Evolutionary conservation across 2,888 invertebrate genomes (phyloP).

Genomic region (Dolichomitus sp.): DNA sequence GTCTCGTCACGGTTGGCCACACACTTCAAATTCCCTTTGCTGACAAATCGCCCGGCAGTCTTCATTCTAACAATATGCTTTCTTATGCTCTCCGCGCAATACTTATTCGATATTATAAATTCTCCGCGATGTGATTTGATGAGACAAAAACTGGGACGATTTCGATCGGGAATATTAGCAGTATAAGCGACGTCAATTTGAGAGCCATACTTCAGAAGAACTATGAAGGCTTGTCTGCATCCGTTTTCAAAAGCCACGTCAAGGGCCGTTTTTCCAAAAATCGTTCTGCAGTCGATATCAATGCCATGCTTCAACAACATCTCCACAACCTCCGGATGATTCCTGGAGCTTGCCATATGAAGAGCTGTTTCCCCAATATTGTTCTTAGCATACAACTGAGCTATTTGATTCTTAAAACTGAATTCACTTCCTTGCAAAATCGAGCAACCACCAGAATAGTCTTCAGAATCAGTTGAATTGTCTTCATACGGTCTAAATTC

Average conservation of each 20-base stretch:
- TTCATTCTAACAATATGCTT: not conserved
- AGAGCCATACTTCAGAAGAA: slow-evolving; percentile 7
- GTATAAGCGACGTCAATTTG: slow-evolving; percentile 21
- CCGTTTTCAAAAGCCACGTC: slow-evolving; percentile 26
- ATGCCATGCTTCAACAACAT: slow-evolving; percentile 8
- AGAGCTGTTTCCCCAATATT: not conserved
- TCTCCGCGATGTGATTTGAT: not conserved
- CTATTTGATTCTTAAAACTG: not conserved
- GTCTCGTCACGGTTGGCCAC: not conserved
- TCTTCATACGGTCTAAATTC: not conserved
- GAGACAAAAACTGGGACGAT: not conserved
- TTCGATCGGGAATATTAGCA: not conserved
- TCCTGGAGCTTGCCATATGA: slow-evolving; percentile 10
- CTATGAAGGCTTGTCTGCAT: not conserved
- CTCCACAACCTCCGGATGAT: slow-evolving; percentile 9
- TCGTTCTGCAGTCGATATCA: not conserved
- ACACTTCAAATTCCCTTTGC: not conserved
- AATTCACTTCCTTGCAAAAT: not conserved
- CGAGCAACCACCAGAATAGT: no score
- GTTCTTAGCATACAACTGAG: not conserved
- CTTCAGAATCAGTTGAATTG: not conserved
- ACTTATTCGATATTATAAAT: not conserved
- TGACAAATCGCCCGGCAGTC: not conserved
- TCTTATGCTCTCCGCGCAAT: not conserved
- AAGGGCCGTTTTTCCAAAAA: slow-evolving; percentile 13